Percentiles rank a stretch among this genome's conserved stretches.
These are phyloP conservation scores for Stegophylla sp. DNA, from an alignment of 2,888 invertebrate genomes.

Conservation along the genomic window DNA sequence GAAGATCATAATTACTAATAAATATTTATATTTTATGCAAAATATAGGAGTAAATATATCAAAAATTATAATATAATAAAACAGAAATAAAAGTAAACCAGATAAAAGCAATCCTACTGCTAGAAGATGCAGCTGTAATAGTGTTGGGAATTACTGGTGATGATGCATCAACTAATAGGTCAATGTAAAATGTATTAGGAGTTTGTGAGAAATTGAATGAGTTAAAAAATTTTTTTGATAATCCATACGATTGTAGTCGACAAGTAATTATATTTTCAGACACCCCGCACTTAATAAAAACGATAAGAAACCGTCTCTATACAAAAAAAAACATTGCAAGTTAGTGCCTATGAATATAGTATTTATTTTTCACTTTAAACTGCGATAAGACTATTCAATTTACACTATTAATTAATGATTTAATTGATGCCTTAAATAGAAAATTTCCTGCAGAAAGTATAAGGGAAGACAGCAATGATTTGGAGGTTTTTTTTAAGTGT, in stretches of 20 bases:
- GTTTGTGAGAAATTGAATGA: neutral
- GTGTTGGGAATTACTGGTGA: neutral
- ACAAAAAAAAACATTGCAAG: neutral
- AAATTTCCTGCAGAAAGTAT: too few relatives aligned
- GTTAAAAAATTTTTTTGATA: neutral
- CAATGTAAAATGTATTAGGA: neutral
- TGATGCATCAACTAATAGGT: neutral
- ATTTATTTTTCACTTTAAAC: too few relatives aligned
- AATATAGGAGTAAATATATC: neutral
- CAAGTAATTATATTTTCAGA: neutral
- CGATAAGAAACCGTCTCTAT: neutral
- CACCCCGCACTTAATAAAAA: neutral
- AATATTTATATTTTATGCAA: too few relatives aligned
- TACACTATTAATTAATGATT: too few relatives aligned
- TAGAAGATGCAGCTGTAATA: neutral
- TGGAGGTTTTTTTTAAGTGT: too few relatives aligned
- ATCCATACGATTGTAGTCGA: neutral
- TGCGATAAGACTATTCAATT: too few relatives aligned
- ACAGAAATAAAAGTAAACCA: too few relatives aligned
- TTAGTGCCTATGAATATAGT: too few relatives aligned
- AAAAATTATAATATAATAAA: constrained; percentile 10
- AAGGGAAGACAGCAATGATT: too few relatives aligned
- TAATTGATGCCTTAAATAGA: too few relatives aligned
- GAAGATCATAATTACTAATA: too few relatives aligned
- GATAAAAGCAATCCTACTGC: neutral